These are phyloP conservation scores for Desoria tigrina DNA, from an alignment of 2,888 invertebrate genomes.

Conservation along the genomic window DNA sequence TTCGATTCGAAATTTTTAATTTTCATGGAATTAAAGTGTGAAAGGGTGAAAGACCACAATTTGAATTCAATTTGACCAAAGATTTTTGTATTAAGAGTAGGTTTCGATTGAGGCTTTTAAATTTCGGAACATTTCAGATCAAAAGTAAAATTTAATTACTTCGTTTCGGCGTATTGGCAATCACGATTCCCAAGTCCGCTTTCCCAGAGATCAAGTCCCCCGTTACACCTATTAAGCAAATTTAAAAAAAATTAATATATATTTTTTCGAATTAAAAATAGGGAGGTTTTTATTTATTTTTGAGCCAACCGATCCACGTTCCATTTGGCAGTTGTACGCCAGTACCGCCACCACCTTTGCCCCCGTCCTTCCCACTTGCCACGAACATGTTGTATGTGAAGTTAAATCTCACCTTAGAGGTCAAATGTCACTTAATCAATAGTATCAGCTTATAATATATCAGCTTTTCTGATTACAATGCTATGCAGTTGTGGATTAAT, in stretches of 20 bases:
- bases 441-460: no score
- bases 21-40: no score
- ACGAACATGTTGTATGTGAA: constrained; percentile 41
- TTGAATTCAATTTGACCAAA: no score
- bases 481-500: no score
- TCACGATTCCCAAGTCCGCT: constrained; percentile 32
- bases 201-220: constrained; percentile 30
- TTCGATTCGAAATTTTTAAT: no score
- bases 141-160: constrained; percentile 23
- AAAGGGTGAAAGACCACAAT: no score
- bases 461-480: no score
- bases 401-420: constrained; percentile 41
- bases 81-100: no score
- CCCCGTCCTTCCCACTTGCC: constrained; percentile 27
- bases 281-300: no score
- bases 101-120: no score
- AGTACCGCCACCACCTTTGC: constrained; percentile 37
- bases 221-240: constrained; percentile 15
- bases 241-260: no score
- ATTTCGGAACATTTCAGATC: no score
- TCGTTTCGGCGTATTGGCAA: constrained; percentile 34
- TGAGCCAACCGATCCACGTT: constrained; percentile 35
- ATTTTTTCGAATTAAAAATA: background rate
- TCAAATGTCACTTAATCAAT: constrained; percentile 4
- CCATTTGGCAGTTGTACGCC: constrained; percentile 38